Evolutionary conservation across 2,888 invertebrate genomes (phyloP).

Genomic region (Thyatira batis): DNA sequence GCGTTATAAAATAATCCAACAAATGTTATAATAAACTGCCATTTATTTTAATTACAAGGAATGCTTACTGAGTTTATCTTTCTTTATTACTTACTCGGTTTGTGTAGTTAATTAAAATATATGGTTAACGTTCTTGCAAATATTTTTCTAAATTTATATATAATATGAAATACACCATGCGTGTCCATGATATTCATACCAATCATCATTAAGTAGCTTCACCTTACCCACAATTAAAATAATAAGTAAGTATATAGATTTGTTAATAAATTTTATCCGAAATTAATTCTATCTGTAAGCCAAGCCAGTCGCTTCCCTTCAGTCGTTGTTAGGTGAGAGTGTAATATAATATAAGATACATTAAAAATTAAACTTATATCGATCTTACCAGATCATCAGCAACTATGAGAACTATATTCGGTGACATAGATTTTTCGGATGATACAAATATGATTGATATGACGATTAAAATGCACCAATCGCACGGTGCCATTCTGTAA

Average conservation of each 20-base stretch:
- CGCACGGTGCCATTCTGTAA: constrained; percentile 7
- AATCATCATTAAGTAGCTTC: not conserved
- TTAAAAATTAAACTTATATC: not conserved
- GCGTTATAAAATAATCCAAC: not conserved
- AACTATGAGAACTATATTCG: constrained; percentile 89
- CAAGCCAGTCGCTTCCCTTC: too few relatives aligned
- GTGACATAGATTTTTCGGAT: not conserved
- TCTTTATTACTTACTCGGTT: not conserved
- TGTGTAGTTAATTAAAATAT: not conserved
- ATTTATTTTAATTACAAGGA: not conserved
- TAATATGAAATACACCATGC: not conserved
- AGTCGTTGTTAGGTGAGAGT: too few relatives aligned
- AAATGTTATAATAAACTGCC: not conserved
- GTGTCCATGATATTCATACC: not conserved
- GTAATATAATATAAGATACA: not conserved
- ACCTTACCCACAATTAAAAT: too few relatives aligned
- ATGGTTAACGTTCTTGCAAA: not conserved
- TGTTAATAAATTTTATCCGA: too few relatives aligned
- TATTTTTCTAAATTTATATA: too few relatives aligned
- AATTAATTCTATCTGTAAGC: too few relatives aligned
- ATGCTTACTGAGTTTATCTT: not conserved
- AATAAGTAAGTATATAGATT: too few relatives aligned
- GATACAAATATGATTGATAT: not conserved
- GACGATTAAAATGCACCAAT: constrained; percentile 1
- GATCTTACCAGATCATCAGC: constrained; percentile 91